These are phyloP conservation scores for Gobius niger DNA, from an alignment of 2,113 vertebrate genomes.

Conservation along the genomic window DNA sequence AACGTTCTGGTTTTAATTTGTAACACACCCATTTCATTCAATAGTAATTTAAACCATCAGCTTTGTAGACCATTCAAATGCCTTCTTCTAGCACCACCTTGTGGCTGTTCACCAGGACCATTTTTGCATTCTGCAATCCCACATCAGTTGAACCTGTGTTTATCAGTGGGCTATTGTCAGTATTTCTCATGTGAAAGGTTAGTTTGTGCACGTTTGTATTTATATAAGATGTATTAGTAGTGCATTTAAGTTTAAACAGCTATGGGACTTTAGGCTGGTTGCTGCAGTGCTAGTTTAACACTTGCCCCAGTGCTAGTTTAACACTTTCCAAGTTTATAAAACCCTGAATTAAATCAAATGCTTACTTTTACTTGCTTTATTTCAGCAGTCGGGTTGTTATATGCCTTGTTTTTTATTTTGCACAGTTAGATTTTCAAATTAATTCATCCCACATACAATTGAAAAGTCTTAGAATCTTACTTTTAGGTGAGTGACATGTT, in stretches of 20 bases:
- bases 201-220: too few species aligned
- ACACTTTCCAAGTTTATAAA: too few species aligned
- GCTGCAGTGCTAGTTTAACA: not conserved
- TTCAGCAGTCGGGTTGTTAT: too few species aligned
- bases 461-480: not conserved
- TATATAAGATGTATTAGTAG: too few species aligned
- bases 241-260: not conserved
- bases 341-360: too few species aligned
- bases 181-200: too few species aligned
- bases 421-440: too few species aligned
- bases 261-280: not conserved
- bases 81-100: slow-evolving; percentile 79
- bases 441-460: too few species aligned
- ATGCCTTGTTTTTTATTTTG: too few species aligned
- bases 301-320: too few species aligned
- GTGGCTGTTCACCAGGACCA: slow-evolving; percentile 53
- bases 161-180: too few species aligned
- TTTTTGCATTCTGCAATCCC: not conserved
- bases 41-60: slow-evolving; percentile 25
- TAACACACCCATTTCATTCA: slow-evolving; percentile 24
- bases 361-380: too few species aligned
- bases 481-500: slow-evolving; percentile 10
- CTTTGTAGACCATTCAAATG: slow-evolving; percentile 55
- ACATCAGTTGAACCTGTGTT: not conserved
- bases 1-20: slow-evolving; percentile 28